Conservation (phyloP, 2,113 vertebrate species). For the Scartelaos histophorus region DNA sequence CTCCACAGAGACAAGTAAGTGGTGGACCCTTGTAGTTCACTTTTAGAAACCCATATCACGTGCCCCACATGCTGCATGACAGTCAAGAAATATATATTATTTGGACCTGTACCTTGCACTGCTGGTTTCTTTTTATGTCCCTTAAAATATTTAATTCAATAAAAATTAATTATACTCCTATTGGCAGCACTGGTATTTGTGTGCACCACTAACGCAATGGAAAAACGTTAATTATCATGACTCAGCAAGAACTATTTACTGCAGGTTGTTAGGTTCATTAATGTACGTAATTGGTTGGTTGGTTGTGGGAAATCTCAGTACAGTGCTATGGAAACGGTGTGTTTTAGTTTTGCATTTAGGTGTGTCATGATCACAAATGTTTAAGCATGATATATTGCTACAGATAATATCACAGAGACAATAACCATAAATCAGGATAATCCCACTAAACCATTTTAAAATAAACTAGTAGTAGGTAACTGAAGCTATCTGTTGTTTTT, state of each 20-base stretch:
- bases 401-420: too few relatives aligned
- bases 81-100: not conserved
- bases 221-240: constrained; percentile 27
- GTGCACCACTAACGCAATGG: constrained; percentile 8
- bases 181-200: constrained; percentile 38
- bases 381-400: too few relatives aligned
- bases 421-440: too few relatives aligned
- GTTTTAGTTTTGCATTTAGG: too few relatives aligned
- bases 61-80: not conserved
- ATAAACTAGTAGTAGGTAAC: too few relatives aligned
- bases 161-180: constrained; percentile 8
- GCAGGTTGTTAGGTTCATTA: constrained; percentile 17
- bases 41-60: too few relatives aligned
- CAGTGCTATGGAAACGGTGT: not conserved
- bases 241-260: constrained; percentile 27
- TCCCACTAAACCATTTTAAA: too few relatives aligned
- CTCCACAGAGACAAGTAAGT: too few relatives aligned
- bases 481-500: too few relatives aligned
- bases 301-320: constrained; percentile 2
- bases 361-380: too few relatives aligned
- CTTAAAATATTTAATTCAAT: constrained; percentile 6
- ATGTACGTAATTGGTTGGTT: constrained; percentile 1
- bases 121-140: not conserved
- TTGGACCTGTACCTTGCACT: not conserved
- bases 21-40: too few relatives aligned